A percentile compares a stretch with the other conserved stretches of the same genome.
Evolutionary conservation across 2,113 vertebrate genomes (phyloP).

Genomic region (Podiceps cristatus): DNA sequence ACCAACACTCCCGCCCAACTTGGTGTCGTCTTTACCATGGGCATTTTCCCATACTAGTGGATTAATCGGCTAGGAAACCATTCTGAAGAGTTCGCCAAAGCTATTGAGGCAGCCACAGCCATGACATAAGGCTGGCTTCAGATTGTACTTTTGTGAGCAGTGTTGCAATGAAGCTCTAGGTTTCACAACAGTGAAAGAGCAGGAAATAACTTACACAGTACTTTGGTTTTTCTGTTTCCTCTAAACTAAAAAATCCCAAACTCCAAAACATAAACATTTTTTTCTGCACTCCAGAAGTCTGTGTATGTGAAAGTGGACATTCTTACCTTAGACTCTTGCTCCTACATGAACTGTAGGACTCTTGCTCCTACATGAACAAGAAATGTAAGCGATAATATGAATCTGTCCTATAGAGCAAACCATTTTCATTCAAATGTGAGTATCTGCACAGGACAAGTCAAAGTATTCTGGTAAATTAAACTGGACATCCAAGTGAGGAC

Average conservation of each 20-base stretch:
- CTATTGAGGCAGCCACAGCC: not conserved
- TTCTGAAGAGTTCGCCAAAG: not conserved
- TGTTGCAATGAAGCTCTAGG: not conserved
- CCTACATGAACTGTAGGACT: not conserved
- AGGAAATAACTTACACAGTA: not conserved
- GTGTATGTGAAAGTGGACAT: not conserved
- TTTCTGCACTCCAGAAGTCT: not conserved
- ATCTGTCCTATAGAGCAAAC: not conserved
- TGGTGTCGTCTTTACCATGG: not conserved
- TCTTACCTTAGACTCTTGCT: not conserved
- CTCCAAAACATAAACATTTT: fast-evolving
- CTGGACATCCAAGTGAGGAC: not conserved
- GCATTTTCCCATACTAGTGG: not conserved
- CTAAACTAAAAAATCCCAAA: not conserved
- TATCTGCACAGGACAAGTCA: not conserved
- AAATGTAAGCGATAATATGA: fast-evolving
- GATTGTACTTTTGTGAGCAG: not conserved
- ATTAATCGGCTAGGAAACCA: not conserved
- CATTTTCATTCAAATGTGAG: not conserved
- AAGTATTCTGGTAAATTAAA: not conserved
- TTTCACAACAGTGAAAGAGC: not conserved
- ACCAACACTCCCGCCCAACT: too few relatives aligned
- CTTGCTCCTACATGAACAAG: not conserved
- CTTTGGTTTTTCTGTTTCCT: not conserved
- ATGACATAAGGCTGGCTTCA: not conserved